These are phyloP conservation scores for Lysiphlebus fabarum DNA, from an alignment of 1,140 invertebrate species.

Conservation along the genomic window DNA sequence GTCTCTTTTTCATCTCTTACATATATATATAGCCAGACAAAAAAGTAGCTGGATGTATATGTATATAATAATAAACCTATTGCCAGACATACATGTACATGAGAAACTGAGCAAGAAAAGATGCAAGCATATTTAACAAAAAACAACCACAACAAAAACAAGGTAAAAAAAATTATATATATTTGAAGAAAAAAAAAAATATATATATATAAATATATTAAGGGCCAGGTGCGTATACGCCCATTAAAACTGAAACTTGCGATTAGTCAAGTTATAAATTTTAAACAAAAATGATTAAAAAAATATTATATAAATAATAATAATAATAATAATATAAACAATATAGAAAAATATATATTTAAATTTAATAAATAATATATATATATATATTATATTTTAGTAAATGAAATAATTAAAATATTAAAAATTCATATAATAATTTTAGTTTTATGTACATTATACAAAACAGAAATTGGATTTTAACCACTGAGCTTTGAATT, in stretches of 20 bases:
- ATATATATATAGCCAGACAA: no score
- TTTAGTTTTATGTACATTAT: no score
- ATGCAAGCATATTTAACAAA: slow-evolving; percentile 25
- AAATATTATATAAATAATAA: background rate
- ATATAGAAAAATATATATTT: no score
- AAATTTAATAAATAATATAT: no score
- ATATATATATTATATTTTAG: no score
- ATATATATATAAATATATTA: background rate
- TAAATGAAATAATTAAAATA: slow-evolving; percentile 1
- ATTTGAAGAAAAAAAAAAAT: background rate
- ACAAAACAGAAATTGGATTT: background rate
- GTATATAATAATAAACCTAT: no score
- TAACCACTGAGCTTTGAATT: slow-evolving; percentile 35
- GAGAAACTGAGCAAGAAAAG: slow-evolving; percentile 5
- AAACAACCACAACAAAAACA: background rate
- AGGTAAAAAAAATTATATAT: background rate
- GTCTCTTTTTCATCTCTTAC: no score
- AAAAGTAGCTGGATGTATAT: slow-evolving; percentile 14
- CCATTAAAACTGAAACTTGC: slow-evolving; percentile 8
- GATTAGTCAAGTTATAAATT: slow-evolving; percentile 30
- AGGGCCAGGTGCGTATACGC: slow-evolving; percentile 27
- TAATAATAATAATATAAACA: no score
- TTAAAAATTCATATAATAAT: background rate
- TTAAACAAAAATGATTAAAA: slow-evolving; percentile 9
- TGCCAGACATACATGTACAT: slow-evolving; percentile 17